phyloP scores from a whole-genome alignment of 2,797 vertebrate genomes.

The Rallus crepitans region DNA sequence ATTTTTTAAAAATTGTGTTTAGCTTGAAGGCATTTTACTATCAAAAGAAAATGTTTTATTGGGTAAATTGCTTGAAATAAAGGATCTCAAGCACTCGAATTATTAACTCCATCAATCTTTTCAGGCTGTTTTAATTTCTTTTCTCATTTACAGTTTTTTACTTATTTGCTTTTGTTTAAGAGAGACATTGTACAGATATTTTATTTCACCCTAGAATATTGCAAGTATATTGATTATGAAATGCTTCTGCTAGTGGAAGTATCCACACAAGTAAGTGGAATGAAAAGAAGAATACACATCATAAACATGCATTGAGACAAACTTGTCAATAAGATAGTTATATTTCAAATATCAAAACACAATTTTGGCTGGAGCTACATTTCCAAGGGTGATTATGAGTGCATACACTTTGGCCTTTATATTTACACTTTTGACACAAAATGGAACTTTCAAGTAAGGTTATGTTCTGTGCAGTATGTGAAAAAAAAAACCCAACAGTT shows the following conservation, averaged over 20 bases:
- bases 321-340: neutral
- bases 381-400: neutral
- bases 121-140: neutral
- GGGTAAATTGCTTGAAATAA: neutral
- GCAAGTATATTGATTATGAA: neutral
- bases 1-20: neutral
- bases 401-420: neutral
- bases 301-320: neutral
- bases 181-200: neutral
- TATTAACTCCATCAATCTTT: neutral
- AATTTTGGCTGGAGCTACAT: neutral
- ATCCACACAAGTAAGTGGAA: neutral
- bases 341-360: neutral
- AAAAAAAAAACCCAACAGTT: neutral
- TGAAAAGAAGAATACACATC: neutral
- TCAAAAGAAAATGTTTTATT: neutral
- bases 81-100: neutral
- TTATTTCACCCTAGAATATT: neutral
- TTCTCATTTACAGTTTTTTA: neutral
- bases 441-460: neutral
- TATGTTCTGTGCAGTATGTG: fast-evolving
- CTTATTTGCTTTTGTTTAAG: neutral
- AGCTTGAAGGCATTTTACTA: neutral
- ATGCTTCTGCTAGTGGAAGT: neutral
- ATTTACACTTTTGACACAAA: neutral